Conservation (phyloP, 2,888 invertebrate species). For the Folsomia manolachei region DNA sequence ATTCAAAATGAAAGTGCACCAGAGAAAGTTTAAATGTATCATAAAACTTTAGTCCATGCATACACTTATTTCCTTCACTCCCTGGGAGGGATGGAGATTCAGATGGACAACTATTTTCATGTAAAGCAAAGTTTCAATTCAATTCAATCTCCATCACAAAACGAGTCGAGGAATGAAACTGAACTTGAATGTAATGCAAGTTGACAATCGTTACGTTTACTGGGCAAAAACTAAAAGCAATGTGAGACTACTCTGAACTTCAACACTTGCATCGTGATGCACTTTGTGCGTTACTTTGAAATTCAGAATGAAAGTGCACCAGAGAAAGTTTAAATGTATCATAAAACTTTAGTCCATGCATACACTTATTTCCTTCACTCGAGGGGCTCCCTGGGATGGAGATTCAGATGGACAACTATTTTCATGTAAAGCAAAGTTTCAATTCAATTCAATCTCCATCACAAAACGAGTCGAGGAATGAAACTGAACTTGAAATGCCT, state of each 20-base stretch:
- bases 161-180: no score
- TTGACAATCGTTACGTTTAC: background rate
- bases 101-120: background rate
- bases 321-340: constrained; percentile 1
- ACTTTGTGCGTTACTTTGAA: background rate
- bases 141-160: constrained; percentile 15
- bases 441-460: constrained; percentile 18
- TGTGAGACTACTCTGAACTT: no score
- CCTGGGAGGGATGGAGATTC: background rate
- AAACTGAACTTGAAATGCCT: no score
- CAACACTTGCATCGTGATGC: no score
- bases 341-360: background rate
- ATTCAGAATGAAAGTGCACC: background rate
- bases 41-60: background rate
- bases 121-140: constrained; percentile 18
- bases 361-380: background rate
- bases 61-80: background rate
- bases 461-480: background rate
- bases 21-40: constrained; percentile 1
- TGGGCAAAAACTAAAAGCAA: background rate
- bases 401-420: background rate
- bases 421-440: constrained; percentile 14
- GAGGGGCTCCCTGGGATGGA: background rate
- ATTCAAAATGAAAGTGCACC: background rate
- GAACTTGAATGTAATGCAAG: background rate